Evolutionary conservation across 2,888 invertebrate species (phyloP), one percentile per base, ranked within the genome.

Genomic region (Sphaerophoria rueppellii): DNA sequence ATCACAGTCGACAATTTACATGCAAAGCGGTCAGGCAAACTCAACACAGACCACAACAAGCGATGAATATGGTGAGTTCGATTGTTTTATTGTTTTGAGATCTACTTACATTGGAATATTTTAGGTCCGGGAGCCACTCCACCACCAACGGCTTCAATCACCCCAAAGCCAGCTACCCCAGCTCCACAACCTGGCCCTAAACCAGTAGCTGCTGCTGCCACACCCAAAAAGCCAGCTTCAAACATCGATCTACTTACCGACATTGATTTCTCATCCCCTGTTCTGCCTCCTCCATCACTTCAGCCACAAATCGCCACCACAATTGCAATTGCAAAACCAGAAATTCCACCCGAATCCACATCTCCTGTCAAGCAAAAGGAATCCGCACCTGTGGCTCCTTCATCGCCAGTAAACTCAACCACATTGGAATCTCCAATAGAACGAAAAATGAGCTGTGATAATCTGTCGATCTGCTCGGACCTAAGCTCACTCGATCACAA

Each of bases 191-290:
- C 67, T 37, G 54, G 67, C 0, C 67, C 67, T 32, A 67, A 67
- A 24, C 70, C 70, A 34, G 14, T n/a, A 24, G 5, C 14, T 11
- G 5, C 14, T 12, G 34, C 14, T 35, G 43, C 46, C 34, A 55
- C 50, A 6, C 55, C 73, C 12, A 88, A 88, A 60, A 88, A 88
- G 78, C 76, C 88, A 55, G 80, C 88, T 60, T 93, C 93, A 6
- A 94, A 95, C 72, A 93, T 95, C 63, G 97, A 97, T 92, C 92
- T 97, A 43, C 91, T 97, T 6, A 95, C 96, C 0, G 96, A 95
- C 63, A 93, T 97, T 58, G 96, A 96, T 90, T 95, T 96, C 87
- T 93, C 94, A 0, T 58, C 85, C 2, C 88, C 89, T 4, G 87
- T 89, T 35, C 88, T 90, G 14, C 88, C 89, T 6, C 88, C 90